Percentiles rank a stretch among this genome's conserved stretches.
These are phyloP conservation scores for Amniataba percoides DNA, from an alignment of 2,797 vertebrate species.

Conservation along the genomic window DNA sequence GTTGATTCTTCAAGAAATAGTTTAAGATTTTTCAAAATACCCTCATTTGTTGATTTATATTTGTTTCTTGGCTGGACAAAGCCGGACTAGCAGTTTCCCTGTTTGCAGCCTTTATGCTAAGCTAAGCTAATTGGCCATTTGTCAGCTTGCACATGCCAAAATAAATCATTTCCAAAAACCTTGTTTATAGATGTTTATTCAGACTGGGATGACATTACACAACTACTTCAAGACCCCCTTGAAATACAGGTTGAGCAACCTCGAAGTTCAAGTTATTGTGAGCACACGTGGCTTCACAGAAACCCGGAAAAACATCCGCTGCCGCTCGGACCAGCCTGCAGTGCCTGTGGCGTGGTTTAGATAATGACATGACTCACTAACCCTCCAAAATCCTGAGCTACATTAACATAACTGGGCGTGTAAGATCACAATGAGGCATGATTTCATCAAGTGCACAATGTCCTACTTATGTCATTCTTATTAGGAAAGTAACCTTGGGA, in stretches of 20 bases:
- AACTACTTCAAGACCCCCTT: neutral
- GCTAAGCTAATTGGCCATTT: neutral
- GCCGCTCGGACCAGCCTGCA: neutral
- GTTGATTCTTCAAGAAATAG: neutral
- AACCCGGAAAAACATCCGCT: slow-evolving; percentile 6
- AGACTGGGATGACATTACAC: neutral
- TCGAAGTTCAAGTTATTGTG: slow-evolving; percentile 13
- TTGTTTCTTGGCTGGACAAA: neutral
- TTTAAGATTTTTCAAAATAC: neutral
- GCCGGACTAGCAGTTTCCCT: neutral
- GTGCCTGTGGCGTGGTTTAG: neutral
- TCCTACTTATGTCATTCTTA: neutral
- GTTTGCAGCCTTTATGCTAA: neutral
- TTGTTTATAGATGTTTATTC: slow-evolving; percentile 16
- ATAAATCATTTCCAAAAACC: neutral
- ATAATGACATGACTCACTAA: slow-evolving; percentile 33
- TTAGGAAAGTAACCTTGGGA: neutral
- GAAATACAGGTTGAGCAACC: slow-evolving; percentile 10
- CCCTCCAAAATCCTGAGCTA: neutral
- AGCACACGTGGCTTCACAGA: neutral
- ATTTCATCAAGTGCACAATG: neutral
- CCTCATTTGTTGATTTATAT: neutral
- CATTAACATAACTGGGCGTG: slow-evolving; percentile 10
- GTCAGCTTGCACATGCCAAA: neutral
- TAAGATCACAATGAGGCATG: neutral